Evolutionary conservation across 2,113 vertebrate species (phyloP), one percentile per base, ranked within the genome.

Genomic region (Carassius auratus): DNA sequence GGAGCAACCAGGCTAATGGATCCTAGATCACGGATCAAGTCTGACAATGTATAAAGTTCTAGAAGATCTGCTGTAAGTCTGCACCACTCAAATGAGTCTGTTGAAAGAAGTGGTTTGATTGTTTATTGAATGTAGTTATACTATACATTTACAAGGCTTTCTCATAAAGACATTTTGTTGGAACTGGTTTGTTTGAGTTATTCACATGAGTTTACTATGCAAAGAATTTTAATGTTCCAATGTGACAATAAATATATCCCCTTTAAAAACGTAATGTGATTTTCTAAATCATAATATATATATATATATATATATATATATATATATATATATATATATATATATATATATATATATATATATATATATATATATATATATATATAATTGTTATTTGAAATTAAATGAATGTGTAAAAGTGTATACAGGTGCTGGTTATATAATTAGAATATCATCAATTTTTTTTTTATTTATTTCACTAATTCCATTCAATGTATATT

Each of bases 181-280:
- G 12, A 61, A 78, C 5, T 21, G 76, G 48, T 3, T 76, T 76
- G 9, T 76, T 77, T 57, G 26, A 77, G 8, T 5, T 57, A 36
- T 57, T 36, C 61, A 69, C 23, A 64, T 64, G 78, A 87, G 61
- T 79, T 76, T 76, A 79, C 50, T 84, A 84, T 48, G 36, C 57
- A 21, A 76, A 76, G 61, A 69, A 86, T 83, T 74, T 77, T 55
- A 38, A 45, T 21, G n/a, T 82, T 73, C 21, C 57, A 66, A 15
- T 30, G 36, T 71, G 68, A 71, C 3, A 4, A 71, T 71, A 71
- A 71, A 71, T 71, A 10, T 38, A 21, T 10, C 19, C 8, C 17
- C 0, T 71, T 42, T 21, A 38, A 71, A 69, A 38, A 38, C 36
- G 4, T 38, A 4, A 38, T 30, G 30, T n/a, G n/a, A n/a, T n/a